phyloP scores from a whole-genome alignment of 2,113 vertebrate species.

The Epinephelus moara region DNA sequence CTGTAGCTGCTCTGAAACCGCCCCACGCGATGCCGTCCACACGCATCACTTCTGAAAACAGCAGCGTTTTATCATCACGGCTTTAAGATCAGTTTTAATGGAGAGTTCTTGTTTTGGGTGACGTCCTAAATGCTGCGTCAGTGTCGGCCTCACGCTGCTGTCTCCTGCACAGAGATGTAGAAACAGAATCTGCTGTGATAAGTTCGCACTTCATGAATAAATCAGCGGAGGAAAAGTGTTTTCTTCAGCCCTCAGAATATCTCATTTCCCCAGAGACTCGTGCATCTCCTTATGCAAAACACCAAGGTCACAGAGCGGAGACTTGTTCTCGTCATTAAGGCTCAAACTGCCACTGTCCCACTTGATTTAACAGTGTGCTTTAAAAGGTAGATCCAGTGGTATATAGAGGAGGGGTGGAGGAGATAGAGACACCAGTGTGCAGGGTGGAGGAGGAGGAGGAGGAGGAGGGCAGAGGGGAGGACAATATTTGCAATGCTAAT shows the following conservation, averaged over 20 bases:
- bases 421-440: too few relatives aligned
- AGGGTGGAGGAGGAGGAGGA: background rate
- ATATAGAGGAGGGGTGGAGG: too few relatives aligned
- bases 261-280: slow-evolving; percentile 27
- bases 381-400: background rate
- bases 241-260: slow-evolving; percentile 14
- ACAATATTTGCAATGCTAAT: slow-evolving; percentile 60
- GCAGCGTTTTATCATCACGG: background rate
- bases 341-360: background rate
- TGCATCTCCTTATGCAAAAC: slow-evolving; percentile 31
- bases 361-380: slow-evolving; percentile 17
- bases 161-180: background rate
- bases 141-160: too few relatives aligned
- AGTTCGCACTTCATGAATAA: slow-evolving; percentile 46
- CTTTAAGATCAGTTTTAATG: background rate
- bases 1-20: too few relatives aligned
- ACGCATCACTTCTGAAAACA: background rate
- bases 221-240: slow-evolving; percentile 38
- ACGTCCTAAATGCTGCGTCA: background rate
- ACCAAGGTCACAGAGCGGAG: slow-evolving; percentile 39
- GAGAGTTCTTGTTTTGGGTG: background rate
- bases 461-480: background rate
- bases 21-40: background rate
- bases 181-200: background rate
- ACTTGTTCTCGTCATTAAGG: slow-evolving; percentile 26